Evolutionary conservation across 2,888 invertebrate genomes (phyloP), one percentile per base, ranked within the genome.

Genomic region (Rhagophthalmus giganteus): DNA sequence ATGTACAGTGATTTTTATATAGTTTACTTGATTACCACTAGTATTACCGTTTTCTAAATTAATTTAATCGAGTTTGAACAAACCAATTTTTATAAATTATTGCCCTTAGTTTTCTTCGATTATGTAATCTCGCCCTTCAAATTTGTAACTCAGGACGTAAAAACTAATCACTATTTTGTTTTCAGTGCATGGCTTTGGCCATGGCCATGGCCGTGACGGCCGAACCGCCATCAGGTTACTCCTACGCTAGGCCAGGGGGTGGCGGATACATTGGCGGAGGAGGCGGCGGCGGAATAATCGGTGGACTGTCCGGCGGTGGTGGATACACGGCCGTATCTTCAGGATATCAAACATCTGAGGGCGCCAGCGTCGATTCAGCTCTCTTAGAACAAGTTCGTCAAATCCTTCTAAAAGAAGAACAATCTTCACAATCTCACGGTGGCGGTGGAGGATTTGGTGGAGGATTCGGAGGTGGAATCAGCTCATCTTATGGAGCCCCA

Each of bases 381-480:
- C 83, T 91, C 61, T 81, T 91, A 59, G 90, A 91, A 69, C 88
- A 90, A 76, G 85, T 91, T 69, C 85, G 90, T 66, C 88, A 90
- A 74, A 90, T 91, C 76, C 82, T 91, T 59, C 81, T 91, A 64
- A 88, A 85, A 69, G 90, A 90, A 76, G 91, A 91, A 73, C 78
- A 84, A 63, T 82, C 79, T 65, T 78, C 80, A 35, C 79, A 79
- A 15, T 79, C 81, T 14, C 77, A 78, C 42, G 74, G 75, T 11
- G 77, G 78, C 25, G 78, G 80, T 55, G 75, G 76, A 14, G 75
- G 76, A 47, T 74, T 74, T 54, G 74, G 75, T 48, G 78, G 79
- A 14, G 76, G 75, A 28, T 73, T 75, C 11, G 80, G 81, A 64
- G 79, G 79, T 13, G 81, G 81, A 28, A 73, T 78, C 46, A 70